Base-by-base conservation (phyloP, 1,140 invertebrate species). In the Liolophura sinensis region DNA sequence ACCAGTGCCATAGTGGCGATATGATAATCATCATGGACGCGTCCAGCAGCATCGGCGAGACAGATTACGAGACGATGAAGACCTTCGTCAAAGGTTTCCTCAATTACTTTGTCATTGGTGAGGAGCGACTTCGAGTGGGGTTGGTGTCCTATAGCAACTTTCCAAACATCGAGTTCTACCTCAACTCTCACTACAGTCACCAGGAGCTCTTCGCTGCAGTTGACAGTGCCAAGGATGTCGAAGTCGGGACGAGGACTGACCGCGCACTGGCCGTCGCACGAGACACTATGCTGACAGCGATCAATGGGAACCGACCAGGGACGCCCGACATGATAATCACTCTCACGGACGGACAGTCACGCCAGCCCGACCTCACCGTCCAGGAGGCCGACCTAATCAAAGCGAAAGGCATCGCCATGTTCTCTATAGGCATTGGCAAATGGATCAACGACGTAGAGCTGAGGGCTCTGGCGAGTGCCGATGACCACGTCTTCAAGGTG, bases 21-120 rank as follows among this genome's bases (percentile, higher is more conserved):
- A 60, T 76, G 15, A 69, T 76, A 12, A 65, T 76, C 47, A 60
- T 76, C 46, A 49, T 76, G 48, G 74, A 76, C 56, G 61, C 74
- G 1, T 76, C 73, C 7, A 73, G 71, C 31, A 75, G 73, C 61
- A 71, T 75, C n/a, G 67, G 65, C 40, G 60, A 71, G 55, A 57
- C 63, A 5, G 73, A 75, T 65, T 76, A 73, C 57, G 49, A 69
- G 27, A 60, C 65, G 56, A 72, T 73, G 66, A 65, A 70, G 47
- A 64, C 68, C 24, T 76, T 70, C 52, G 57, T 72, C 1, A 67
- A 68, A 55, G 64, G 66, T 3, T 70, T 78, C 58, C 59, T 72
- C 7, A 49, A 55, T 22, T 27, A 64, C 24, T 64, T 72, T 3
- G 62, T 60, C 52, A 60, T 78, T 47, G 72, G 76, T 52, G 62